Evolutionary conservation across 1,140 invertebrate genomes (phyloP).

Genomic region (Temnothorax nylanderi): DNA sequence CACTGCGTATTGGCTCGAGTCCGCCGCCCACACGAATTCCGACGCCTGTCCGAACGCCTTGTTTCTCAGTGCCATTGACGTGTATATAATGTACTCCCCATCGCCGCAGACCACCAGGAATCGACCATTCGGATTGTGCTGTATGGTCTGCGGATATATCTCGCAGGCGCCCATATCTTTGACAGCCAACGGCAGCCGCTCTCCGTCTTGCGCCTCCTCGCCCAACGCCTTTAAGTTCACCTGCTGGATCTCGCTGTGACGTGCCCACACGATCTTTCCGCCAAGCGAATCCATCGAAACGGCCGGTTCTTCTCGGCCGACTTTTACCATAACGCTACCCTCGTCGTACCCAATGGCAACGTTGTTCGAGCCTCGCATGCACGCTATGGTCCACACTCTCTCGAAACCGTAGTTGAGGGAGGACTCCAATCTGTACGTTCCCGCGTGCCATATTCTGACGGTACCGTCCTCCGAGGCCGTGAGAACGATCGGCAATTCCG

Average conservation of each 20-base stretch:
- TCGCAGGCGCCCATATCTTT: slow-evolving; percentile 99
- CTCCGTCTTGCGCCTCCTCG: slow-evolving; percentile 87
- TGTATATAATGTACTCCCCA: slow-evolving; percentile 99
- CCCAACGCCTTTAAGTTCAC: slow-evolving; percentile 96
- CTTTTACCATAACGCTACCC: slow-evolving; percentile 98
- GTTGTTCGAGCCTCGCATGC: slow-evolving; percentile 98
- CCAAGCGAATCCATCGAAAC: slow-evolving; percentile 99
- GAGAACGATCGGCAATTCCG: slow-evolving; percentile 98
- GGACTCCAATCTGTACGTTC: slow-evolving; percentile 98
- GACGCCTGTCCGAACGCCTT: slow-evolving; percentile 99
- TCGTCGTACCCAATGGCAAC: slow-evolving; percentile 99
- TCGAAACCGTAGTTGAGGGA: slow-evolving; percentile 99
- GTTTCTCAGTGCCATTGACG: slow-evolving; percentile 99
- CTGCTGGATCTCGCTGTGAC: slow-evolving; percentile 99
- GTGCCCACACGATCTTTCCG: slow-evolving; percentile 99
- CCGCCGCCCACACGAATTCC: slow-evolving; percentile 99
- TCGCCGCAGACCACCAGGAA: slow-evolving; percentile 99
- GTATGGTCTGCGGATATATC: slow-evolving; percentile 99
- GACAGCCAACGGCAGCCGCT: slow-evolving; percentile 94
- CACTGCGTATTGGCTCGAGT: slow-evolving; percentile 98
- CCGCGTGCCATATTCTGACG: slow-evolving; percentile 98
- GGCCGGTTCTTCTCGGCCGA: slow-evolving; percentile 99
- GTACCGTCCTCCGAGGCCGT: slow-evolving; percentile 99
- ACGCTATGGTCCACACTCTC: slow-evolving; percentile 98
- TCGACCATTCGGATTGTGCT: slow-evolving; percentile 99